These are phyloP conservation scores for Petrocephalus sullivani DNA, from an alignment of 2,797 vertebrate species.

Conservation along the genomic window DNA sequence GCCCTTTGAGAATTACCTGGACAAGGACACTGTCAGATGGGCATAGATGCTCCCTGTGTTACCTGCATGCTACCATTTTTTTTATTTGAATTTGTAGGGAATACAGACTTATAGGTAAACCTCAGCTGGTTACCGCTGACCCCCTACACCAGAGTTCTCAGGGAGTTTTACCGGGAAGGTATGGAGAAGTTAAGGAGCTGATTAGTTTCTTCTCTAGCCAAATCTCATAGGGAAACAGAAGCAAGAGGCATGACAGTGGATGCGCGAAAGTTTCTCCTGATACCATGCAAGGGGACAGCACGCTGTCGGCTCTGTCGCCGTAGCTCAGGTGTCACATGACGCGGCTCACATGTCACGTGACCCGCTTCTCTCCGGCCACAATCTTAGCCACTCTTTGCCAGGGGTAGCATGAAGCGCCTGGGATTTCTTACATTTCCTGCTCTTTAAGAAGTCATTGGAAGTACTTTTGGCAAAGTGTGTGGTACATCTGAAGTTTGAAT, in stretches of 20 bases:
- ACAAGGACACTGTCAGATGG: constrained; percentile 44
- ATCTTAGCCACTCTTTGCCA: background rate
- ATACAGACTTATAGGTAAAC: constrained; percentile 35
- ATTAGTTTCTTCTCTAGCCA: constrained; percentile 56
- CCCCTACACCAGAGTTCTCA: constrained; percentile 46
- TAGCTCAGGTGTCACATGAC: background rate
- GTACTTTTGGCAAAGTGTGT: background rate
- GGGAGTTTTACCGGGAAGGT: constrained; percentile 57
- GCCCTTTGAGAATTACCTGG: constrained; percentile 38
- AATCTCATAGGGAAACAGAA: constrained; percentile 37
- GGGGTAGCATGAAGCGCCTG: background rate
- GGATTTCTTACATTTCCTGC: background rate
- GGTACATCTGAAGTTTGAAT: background rate
- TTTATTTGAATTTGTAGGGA: constrained; percentile 24
- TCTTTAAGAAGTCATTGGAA: background rate
- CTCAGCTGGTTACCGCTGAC: constrained; percentile 42
- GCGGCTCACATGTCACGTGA: background rate
- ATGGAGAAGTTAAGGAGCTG: constrained; percentile 70
- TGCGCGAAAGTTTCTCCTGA: constrained; percentile 29
- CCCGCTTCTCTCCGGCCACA: background rate
- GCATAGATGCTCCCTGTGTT: constrained; percentile 16
- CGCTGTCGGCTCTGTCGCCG: background rate
- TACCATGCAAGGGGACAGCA: constrained; percentile 18
- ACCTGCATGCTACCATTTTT: constrained; percentile 27
- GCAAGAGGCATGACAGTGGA: constrained; percentile 31